These are phyloP conservation scores for Tupiocoris notatus DNA, from an alignment of 2,888 invertebrate genomes.

Conservation along the genomic window DNA sequence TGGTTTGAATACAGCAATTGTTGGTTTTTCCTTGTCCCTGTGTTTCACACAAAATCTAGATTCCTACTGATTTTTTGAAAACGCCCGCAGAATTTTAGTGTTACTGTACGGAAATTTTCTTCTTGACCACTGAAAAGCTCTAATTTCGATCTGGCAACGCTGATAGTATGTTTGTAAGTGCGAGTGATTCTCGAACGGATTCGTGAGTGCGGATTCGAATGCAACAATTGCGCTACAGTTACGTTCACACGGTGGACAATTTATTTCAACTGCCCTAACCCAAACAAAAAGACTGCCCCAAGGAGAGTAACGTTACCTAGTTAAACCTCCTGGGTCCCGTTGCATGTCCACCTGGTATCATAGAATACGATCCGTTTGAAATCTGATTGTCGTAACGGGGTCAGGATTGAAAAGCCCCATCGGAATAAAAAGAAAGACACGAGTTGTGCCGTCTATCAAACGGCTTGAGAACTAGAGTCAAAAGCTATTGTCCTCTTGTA, in stretches of 20 bases:
- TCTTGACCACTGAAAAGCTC: too few species aligned
- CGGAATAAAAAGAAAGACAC: not conserved
- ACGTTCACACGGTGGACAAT: not conserved
- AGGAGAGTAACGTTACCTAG: not conserved
- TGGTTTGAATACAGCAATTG: too few species aligned
- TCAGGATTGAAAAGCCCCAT: not conserved
- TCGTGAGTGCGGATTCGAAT: too few species aligned
- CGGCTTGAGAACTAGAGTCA: not conserved
- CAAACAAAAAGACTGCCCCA: not conserved
- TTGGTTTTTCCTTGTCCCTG: too few species aligned
- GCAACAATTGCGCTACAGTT: not conserved
- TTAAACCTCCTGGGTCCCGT: not conserved
- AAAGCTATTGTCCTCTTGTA: not conserved
- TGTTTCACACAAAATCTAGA: too few species aligned
- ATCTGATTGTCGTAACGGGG: not conserved
- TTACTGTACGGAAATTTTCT: too few species aligned
- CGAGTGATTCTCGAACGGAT: too few species aligned
- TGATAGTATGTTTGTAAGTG: too few species aligned
- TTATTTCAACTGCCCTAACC: not conserved
- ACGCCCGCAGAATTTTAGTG: too few species aligned
- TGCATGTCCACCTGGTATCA: not conserved
- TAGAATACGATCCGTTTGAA: not conserved
- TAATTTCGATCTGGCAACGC: too few species aligned
- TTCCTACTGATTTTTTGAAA: too few species aligned
- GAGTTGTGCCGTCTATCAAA: not conserved